These are phyloP conservation scores for Clinocottus analis DNA, from an alignment of 2,113 vertebrate genomes.

Conservation along the genomic window DNA sequence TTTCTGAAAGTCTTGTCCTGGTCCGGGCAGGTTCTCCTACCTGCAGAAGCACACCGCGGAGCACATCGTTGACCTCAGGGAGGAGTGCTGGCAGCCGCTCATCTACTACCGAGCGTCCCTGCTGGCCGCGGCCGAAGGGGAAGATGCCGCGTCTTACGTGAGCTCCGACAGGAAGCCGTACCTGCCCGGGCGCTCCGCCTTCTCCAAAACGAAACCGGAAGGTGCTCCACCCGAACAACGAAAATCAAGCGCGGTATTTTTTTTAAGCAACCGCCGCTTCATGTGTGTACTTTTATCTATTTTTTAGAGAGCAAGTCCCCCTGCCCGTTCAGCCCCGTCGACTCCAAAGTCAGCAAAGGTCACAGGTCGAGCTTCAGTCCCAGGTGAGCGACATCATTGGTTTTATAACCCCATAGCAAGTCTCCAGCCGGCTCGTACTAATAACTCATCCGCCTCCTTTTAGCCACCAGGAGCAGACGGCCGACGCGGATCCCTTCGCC, in stretches of 20 bases:
- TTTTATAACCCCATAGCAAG: background rate
- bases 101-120: conserved; percentile 88
- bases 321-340: conserved; percentile 39
- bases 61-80: conserved; percentile 78
- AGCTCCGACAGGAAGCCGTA: conserved; percentile 80
- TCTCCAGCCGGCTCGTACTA: background rate
- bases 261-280: background rate
- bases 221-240: conserved; percentile 71
- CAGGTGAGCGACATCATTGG: conserved; percentile 57
- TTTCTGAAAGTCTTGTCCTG: background rate
- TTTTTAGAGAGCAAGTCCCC: conserved; percentile 69
- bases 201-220: conserved; percentile 81
- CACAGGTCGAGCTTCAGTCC: conserved; percentile 47
- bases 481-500: conserved; percentile 26
- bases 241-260: background rate
- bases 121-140: conserved; percentile 83
- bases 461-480: conserved; percentile 67
- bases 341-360: conserved; percentile 58
- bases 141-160: conserved; percentile 83
- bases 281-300: background rate
- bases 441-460: background rate
- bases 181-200: conserved; percentile 64
- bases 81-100: conserved; percentile 87
- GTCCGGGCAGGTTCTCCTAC: conserved; percentile 82
- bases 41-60: conserved; percentile 86